These are phyloP conservation scores for Herpetotheres cachinnans DNA, from an alignment of 2,113 vertebrate species.

Conservation along the genomic window DNA sequence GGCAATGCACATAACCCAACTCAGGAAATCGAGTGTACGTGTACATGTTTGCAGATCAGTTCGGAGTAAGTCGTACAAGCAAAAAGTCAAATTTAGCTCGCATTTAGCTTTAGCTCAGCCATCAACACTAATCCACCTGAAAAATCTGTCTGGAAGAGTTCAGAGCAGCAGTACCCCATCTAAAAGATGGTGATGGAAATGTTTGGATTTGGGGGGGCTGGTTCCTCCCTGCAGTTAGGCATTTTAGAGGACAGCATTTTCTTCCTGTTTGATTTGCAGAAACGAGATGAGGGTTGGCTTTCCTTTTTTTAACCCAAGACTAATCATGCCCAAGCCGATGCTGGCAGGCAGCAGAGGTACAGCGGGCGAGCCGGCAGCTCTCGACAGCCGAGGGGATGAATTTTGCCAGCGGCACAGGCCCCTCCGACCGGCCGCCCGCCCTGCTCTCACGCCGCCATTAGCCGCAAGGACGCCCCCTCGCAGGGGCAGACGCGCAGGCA, in stretches of 20 bases:
- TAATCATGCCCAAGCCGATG: neutral
- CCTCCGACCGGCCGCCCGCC: fast-evolving
- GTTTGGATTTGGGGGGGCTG: neutral
- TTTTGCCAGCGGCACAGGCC: fast-evolving
- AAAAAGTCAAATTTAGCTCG: neutral
- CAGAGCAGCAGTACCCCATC: neutral
- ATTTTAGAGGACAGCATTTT: fast-evolving
- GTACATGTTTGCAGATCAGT: neutral
- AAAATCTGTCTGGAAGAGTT: neutral
- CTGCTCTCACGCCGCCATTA: fast-evolving
- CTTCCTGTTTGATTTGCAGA: fast-evolving
- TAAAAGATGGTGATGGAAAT: no score
- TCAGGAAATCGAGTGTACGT: neutral
- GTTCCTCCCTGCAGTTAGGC: no score
- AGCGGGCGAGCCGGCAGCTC: fast-evolving
- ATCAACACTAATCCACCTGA: neutral
- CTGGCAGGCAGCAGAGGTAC: no score
- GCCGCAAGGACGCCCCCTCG: fast-evolving
- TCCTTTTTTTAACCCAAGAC: neutral
- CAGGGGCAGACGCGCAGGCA: fast-evolving
- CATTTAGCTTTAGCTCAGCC: neutral
- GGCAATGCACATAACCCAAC: neutral
- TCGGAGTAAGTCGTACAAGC: neutral
- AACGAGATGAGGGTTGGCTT: fast-evolving
- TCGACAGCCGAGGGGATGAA: no score